These are phyloP conservation scores for Mormoops blainvillei DNA, from an alignment of 2,113 vertebrate genomes.

Conservation along the genomic window DNA sequence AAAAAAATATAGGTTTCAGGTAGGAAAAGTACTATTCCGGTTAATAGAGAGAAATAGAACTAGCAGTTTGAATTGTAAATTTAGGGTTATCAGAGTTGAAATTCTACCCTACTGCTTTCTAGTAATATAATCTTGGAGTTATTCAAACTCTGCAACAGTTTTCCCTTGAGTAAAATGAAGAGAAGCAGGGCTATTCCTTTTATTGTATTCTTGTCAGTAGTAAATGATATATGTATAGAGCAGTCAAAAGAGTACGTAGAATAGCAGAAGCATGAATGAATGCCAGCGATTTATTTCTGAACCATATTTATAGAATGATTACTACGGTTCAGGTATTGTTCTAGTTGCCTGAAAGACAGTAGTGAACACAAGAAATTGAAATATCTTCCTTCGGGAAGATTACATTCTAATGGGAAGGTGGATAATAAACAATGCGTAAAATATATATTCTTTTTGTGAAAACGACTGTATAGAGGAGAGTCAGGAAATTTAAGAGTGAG, in stretches of 20 bases:
- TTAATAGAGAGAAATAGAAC: neutral
- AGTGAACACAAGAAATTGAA: neutral
- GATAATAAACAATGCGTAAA: neutral
- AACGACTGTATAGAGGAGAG: neutral
- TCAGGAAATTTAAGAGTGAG: neutral
- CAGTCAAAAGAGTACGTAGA: neutral
- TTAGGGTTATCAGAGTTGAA: neutral
- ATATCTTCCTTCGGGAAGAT: neutral
- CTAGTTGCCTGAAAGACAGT: neutral
- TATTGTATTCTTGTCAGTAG: neutral
- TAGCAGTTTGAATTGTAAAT: neutral
- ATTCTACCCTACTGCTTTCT: neutral
- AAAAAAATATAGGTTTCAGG: neutral
- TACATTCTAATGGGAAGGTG: neutral
- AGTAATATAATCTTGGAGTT: neutral
- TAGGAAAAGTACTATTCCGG: neutral
- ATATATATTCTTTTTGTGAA: neutral
- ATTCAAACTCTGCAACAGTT: neutral
- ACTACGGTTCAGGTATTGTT: neutral
- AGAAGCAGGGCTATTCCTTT: neutral
- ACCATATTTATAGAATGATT: neutral
- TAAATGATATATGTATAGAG: neutral
- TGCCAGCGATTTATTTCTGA: neutral
- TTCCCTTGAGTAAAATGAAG: constrained; percentile 1
- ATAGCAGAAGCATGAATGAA: neutral